Base-by-base conservation (phyloP, 2,888 invertebrate species). In the Tachina fera region DNA sequence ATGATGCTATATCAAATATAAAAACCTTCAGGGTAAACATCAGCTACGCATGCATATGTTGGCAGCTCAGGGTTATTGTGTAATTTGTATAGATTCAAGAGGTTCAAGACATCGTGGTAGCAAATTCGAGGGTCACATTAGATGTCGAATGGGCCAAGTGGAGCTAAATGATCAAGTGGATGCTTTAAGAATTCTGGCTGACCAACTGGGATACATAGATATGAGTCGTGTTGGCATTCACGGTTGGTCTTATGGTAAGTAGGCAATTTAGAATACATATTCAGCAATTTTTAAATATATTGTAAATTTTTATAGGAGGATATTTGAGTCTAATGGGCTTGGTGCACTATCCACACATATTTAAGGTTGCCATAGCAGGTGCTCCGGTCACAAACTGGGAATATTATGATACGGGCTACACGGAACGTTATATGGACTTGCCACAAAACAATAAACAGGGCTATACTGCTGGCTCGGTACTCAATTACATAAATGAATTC, bases 361-460 rank as follows among this genome's bases (percentile, higher is more conserved):
- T 99, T 93, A 98, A 98, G 94, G 96, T 98, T 89, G 97, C 98
- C 86, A 96, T 99, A 87, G 98, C 99, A 68, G 99, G 99, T 74
- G 99, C 99, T 13, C 99, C 99, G 0, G 99, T 99, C 5, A 98
- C 98, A 11, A 97, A 97, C 91, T 99, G 99, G 99, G 95, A 96
- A 87, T 95, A 98, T 77, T 99, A 99, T 93, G 99, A 99, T 93
- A 99, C 99, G 0, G 99, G 98, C 14, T 99, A 99, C 94, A 99
- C 98, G 74, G 99, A 99, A 93, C 95, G 99, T 53, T 99, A 99
- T 93, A 98, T 99, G 98, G 97, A 96, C 91, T 93, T 96, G 86
- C 97, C 97, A 0, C 94, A 95, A 78, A 94, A 95, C 88, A 97
- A 97, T 93, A 93, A 93, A 74, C 93, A 94, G 87, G 98, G 97